Percentiles rank a stretch among this genome's conserved stretches.
phyloP scores from a whole-genome alignment of 2,888 invertebrate species.

The Argyresthia albistria region DNA sequence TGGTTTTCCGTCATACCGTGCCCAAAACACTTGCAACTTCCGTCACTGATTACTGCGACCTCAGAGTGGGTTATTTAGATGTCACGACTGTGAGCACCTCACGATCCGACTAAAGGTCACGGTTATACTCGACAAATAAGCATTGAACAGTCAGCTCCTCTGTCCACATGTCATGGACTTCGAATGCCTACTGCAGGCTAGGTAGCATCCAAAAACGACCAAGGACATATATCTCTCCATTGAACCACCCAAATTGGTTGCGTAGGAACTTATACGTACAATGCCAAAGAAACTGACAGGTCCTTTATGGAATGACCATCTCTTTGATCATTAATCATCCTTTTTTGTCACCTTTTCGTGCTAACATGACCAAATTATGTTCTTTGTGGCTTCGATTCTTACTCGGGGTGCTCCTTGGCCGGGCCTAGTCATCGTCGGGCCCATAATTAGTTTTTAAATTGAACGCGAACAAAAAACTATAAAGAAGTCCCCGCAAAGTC shows the following conservation, averaged over 20 bases:
- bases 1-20: constrained; percentile 42
- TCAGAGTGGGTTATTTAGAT: constrained; percentile 56
- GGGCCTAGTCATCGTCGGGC: constrained; percentile 52
- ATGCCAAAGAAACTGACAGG: constrained; percentile 32
- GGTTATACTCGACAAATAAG: constrained; percentile 32
- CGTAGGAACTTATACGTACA: constrained; percentile 8
- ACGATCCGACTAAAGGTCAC: constrained; percentile 56
- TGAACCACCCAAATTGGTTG: background rate
- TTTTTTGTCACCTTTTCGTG: constrained; percentile 60
- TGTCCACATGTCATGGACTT: constrained; percentile 29
- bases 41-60: constrained; percentile 60
- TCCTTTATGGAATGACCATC: constrained; percentile 42
- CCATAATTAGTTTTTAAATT: constrained; percentile 70
- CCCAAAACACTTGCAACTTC: constrained; percentile 31
- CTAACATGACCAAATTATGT: constrained; percentile 63
- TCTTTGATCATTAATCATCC: constrained; percentile 53
- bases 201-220: background rate
- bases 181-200: no score
- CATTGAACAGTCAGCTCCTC: constrained; percentile 28
- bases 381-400: constrained; percentile 43
- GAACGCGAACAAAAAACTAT: constrained; percentile 55
- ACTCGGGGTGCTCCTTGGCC: constrained; percentile 44
- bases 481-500: constrained; percentile 44
- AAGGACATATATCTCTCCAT: background rate
- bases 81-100: constrained; percentile 55